Conservation (phyloP, 2,113 vertebrate genomes). For the Scomber japonicus region DNA sequence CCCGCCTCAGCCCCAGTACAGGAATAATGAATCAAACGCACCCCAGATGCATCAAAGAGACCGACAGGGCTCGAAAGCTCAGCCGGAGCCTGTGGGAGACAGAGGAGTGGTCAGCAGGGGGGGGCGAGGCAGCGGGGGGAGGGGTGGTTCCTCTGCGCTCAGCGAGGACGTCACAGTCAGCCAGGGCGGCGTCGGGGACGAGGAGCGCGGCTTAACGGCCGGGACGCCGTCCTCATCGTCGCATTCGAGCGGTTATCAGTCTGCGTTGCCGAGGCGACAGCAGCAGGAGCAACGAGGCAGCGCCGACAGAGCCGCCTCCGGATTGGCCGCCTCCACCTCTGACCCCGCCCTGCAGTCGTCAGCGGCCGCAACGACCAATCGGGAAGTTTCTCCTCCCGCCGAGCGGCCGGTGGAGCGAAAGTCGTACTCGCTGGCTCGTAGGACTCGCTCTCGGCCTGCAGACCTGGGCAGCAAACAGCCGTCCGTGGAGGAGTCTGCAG, state of each 20-base stretch:
- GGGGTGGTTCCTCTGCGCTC: slow-evolving; percentile 53
- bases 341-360: slow-evolving; percentile 39
- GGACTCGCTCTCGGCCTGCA: slow-evolving; percentile 92
- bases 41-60: slow-evolving; percentile 53
- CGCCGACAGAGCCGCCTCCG: slow-evolving; percentile 33
- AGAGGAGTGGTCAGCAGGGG: slow-evolving; percentile 52
- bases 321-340: slow-evolving; percentile 45
- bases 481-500: slow-evolving; percentile 85
- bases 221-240: neutral
- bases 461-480: slow-evolving; percentile 92
- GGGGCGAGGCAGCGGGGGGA: slow-evolving; percentile 15
- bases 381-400: slow-evolving; percentile 77
- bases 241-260: slow-evolving; percentile 40
- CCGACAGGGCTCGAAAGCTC: slow-evolving; percentile 39
- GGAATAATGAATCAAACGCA: slow-evolving; percentile 54
- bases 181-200: slow-evolving; percentile 56
- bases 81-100: slow-evolving; percentile 36
- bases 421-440: slow-evolving; percentile 93
- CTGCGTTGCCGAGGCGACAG: slow-evolving; percentile 72
- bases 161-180: slow-evolving; percentile 58
- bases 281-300: slow-evolving; percentile 55
- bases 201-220: slow-evolving; percentile 16
- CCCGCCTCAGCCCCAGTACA: slow-evolving; percentile 56
- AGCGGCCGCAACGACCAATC: slow-evolving; percentile 43
- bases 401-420: slow-evolving; percentile 94